Percentiles rank a stretch among this genome's conserved stretches.
phyloP scores from a whole-genome alignment of 1,140 invertebrate genomes.

The Acromyrmex charruanus region DNA sequence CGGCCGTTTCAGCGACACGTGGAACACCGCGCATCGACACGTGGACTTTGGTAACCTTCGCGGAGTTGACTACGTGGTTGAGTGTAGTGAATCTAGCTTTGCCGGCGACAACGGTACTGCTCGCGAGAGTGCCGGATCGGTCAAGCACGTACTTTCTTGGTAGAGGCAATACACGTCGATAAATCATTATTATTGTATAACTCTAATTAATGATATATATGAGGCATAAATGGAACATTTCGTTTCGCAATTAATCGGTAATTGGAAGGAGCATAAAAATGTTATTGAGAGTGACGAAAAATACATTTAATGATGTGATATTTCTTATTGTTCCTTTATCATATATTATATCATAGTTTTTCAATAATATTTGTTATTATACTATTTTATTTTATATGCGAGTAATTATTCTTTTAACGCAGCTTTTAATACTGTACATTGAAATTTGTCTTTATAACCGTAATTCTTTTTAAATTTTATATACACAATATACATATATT shows the following conservation, averaged over 20 bases:
- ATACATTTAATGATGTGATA: neutral
- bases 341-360: neutral
- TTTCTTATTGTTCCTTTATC: constrained; percentile 1
- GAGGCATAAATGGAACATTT: constrained; percentile 4
- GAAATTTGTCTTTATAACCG: neutral
- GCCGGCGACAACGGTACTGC: constrained; percentile 10
- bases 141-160: constrained; percentile 52
- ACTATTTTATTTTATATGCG: neutral
- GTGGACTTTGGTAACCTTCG: constrained; percentile 67
- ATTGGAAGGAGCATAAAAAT: neutral
- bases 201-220: constrained; percentile 24
- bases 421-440: neutral
- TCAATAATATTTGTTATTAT: neutral
- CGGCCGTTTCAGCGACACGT: constrained; percentile 59
- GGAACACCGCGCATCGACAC: constrained; percentile 57
- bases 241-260: constrained; percentile 23
- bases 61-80: constrained; percentile 47
- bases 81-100: constrained; percentile 31
- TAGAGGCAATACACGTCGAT: constrained; percentile 17
- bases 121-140: neutral
- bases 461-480: neutral
- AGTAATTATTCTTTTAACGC: neutral
- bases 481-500: neutral
- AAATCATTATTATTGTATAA: constrained; percentile 48
- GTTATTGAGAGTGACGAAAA: neutral